Conservation (phyloP, 2,888 invertebrate species). For the Drosophila yooni region DNA sequence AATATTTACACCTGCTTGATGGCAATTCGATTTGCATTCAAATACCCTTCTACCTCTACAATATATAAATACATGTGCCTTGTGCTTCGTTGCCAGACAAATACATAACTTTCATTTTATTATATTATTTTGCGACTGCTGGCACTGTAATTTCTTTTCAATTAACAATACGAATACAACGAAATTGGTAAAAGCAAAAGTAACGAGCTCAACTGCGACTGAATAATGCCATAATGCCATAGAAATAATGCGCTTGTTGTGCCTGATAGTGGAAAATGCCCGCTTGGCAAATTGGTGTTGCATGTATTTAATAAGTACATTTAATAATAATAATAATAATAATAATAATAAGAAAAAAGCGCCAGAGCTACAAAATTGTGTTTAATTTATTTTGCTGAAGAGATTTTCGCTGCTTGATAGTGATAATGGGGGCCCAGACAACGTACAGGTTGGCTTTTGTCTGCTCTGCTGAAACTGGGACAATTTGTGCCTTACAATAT, state of each 20-base stretch:
- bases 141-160: slow-evolving; percentile 73
- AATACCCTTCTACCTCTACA: neutral
- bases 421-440: slow-evolving; percentile 12
- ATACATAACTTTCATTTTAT: slow-evolving; percentile 48
- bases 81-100: neutral
- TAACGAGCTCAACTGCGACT: slow-evolving; percentile 29
- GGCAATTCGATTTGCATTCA: neutral
- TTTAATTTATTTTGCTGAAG: slow-evolving; percentile 64
- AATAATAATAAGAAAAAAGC: slow-evolving; percentile 41
- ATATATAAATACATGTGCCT: neutral
- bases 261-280: slow-evolving; percentile 18
- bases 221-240: slow-evolving; percentile 22
- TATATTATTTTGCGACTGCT: slow-evolving; percentile 44
- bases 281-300: slow-evolving; percentile 44
- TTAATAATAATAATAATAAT: slow-evolving; percentile 56
- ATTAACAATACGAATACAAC: slow-evolving; percentile 64
- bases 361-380: slow-evolving; percentile 61
- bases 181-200: slow-evolving; percentile 71
- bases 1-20: neutral
- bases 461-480: slow-evolving; percentile 58
- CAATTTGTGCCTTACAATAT: slow-evolving; percentile 65
- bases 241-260: neutral
- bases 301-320: slow-evolving; percentile 55
- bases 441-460: slow-evolving; percentile 57
- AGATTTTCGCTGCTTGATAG: slow-evolving; percentile 24